Base-by-base conservation (phyloP, 1,140 invertebrate genomes). In the Contarinia nasturtii region DNA sequence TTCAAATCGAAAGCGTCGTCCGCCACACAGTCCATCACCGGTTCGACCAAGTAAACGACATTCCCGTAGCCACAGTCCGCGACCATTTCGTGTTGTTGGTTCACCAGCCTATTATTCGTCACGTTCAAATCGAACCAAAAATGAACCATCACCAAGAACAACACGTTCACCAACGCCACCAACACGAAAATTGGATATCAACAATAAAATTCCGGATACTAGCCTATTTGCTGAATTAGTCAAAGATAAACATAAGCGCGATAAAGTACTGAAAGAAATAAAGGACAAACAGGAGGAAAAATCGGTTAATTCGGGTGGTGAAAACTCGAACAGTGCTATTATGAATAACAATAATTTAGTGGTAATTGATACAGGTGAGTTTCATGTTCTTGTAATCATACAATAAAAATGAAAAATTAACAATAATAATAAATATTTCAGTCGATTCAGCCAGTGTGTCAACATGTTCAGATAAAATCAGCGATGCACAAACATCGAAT, bases 221-320 rank as follows among this genome's bases (percentile, higher is more conserved):
- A 87, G 83, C 60, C 67, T 89, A 1, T 91, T 90, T 60, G 86
- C 86, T 2, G 85, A 90, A 61, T 67, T 91, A 15, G 82, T 89
- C 0, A 88, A 87, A 55, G 79, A 84, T 55, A 77, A 79, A 50
- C 82, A 85, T 49, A 86, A 84, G 66, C 67, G 82, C 2, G 79
- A 82, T 51, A 69, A 83, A 54, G 82, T 80, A 14, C 63, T 74
- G 19, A 77, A 82, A 58, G 78, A 75, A 58, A 69, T 77, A 18
- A 63, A 76, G 48, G 72, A 77, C 45, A 71, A 69, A 49, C 71
- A 70, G 48, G 71, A 72, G 53, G 66, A 72, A 50, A 69, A 71
- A 33, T 59, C 34, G 3, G 14, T 19, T 12, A 45, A n/a, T 27
- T 36, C 34, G 3, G 7, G n/a, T 18, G 15, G 10, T 19, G 45